Base-by-base conservation (phyloP, 2,888 invertebrate genomes). In the Dinocampus coccinellae region DNA sequence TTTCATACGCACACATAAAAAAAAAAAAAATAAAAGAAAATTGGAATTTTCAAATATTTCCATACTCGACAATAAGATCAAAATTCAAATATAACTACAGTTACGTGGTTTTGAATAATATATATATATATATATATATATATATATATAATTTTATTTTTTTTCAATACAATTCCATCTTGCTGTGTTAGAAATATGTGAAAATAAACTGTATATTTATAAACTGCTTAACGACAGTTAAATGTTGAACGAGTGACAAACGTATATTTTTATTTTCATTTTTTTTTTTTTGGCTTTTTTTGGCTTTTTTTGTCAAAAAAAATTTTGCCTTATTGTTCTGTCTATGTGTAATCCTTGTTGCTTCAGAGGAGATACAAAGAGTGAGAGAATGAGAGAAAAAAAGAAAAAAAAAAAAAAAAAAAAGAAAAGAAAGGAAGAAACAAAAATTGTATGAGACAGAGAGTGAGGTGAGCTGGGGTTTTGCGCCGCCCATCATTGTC, bases 401-500 rank as follows among this genome's bases (percentile, higher is more conserved):
- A 42, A n/a, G 29, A 26, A 63, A 33, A 16, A 24, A 29, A 26
- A 29, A 33, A 16, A 24, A 29, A 26, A 29, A 16, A 16, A 16
- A 47, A 47, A 36, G 16, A 20, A 60, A 22, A 33, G 16, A 20
- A 11, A 33, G n/a, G n/a, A 42, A n/a, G 29, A 26, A 63, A 33
- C 4, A 24, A 29, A 26, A 29, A n/a, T n/a, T n/a, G 26, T n/a
- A 63, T 20, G 36, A 22, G 7, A 13, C 34, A 22, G 29, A 65
- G 33, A 61, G 61, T 36, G 33, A 61, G 61, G n/a, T 9, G 13
- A 24, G 9, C 7, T n/a, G 7, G 34, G 34, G 20, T 3, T 16
- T 22, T 22, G 26, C 34, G 20, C 57, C 66, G 66, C 66, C 66
- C 66, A 66, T 22, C 36, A 57, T 66, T 66, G 55, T 58, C 53